Evolutionary conservation across 1,140 invertebrate genomes (phyloP), one percentile per base, ranked within the genome.

Genomic region (Drosophila malerkotliana): DNA sequence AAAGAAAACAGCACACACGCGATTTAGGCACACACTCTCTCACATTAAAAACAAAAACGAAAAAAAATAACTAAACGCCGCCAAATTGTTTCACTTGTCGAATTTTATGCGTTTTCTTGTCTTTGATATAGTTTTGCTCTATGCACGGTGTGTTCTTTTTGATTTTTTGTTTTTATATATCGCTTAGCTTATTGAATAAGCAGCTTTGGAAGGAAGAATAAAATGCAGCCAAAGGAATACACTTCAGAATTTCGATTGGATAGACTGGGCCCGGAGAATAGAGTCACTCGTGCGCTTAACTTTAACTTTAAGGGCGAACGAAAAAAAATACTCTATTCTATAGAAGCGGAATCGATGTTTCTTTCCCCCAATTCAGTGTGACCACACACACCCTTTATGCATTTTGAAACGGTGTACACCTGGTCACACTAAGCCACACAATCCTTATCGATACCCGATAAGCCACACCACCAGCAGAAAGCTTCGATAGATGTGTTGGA

Each of bases 231-330:
- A 62, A 37, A 66, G 32, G 34, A 44, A 52, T 67, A 32, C 34
- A 67, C 63, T 67, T 63, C 14, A 63, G 59, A 67, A 32, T 64
- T 67, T 34, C 18, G 59, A 18, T 14, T n/a, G 44, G 32, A 7
- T 39, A 44, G 62, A 54, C 26, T 55, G 49, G 10, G 37, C 45
- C 57, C 51, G 57, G 30, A 51, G 47, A 53, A 21, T 47, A 44
- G 49, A 32, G 57, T 52, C 32, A 21, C 44, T 47, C 24, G 26
- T 41, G 62, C 58, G 48, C 62, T 60, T 24, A 51, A 62, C 59
- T 63, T 37, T 37, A 37, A 37, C 34, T 37, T 37, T 49, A 34
- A 15, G 57, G 57, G 44, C 39, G 62, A 32, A 49, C 47, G 34
- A 67, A 67, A 64, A 62, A 37, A 66, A 44, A 37, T 37, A 28